Percentiles rank a stretch among this genome's conserved stretches.
Evolutionary conservation across 2,797 vertebrate species (phyloP).

Genomic region (Pangasius macronema): DNA sequence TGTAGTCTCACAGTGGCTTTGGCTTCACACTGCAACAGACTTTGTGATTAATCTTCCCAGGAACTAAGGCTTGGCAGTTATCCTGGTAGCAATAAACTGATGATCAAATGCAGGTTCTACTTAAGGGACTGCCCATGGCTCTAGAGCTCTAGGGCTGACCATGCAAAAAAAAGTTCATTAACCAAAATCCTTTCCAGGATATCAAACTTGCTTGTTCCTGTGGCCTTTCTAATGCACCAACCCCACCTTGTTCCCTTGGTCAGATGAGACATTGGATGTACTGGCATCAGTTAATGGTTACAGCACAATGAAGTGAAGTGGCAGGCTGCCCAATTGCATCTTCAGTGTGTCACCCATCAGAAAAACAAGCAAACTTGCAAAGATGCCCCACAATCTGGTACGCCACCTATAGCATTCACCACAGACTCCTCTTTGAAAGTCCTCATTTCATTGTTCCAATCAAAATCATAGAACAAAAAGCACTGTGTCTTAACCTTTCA

Average conservation of each 20-base stretch:
- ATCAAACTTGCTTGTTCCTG: neutral
- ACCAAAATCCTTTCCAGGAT: neutral
- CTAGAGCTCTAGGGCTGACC: neutral
- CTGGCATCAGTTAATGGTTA: neutral
- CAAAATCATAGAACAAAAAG: neutral
- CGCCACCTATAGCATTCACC: neutral
- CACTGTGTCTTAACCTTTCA: neutral
- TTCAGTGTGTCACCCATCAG: neutral
- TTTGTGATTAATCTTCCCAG: constrained; percentile 19
- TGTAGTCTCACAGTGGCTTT: constrained; percentile 24
- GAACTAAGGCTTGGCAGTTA: constrained; percentile 25
- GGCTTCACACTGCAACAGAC: constrained; percentile 19
- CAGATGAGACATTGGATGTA: neutral
- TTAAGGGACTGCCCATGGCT: neutral
- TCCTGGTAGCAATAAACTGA: constrained; percentile 13
- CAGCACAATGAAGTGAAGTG: neutral
- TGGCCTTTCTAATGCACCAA: neutral
- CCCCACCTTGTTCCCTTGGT: neutral
- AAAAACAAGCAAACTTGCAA: neutral
- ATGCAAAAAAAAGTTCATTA: neutral
- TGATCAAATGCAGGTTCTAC: constrained; percentile 15
- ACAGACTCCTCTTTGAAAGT: neutral
- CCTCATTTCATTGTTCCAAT: neutral
- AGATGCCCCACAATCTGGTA: neutral
- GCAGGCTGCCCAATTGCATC: neutral